These are phyloP conservation scores for Semotilus atromaculatus DNA, from an alignment of 2,797 vertebrate species.

Conservation along the genomic window DNA sequence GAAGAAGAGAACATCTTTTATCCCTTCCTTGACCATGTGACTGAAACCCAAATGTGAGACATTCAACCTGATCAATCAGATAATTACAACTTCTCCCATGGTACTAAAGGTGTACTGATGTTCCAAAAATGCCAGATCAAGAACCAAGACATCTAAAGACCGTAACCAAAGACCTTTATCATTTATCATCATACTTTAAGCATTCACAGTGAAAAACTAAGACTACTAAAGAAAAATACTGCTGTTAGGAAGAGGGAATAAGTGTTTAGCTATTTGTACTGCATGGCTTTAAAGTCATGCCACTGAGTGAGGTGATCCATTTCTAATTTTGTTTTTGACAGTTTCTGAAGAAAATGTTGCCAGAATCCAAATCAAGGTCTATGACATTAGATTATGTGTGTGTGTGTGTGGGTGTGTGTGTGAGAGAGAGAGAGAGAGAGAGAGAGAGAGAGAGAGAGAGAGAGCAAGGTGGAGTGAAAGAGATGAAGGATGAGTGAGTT, in stretches of 20 bases:
- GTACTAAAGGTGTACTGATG: background rate
- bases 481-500: slow-evolving; percentile 24
- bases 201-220: background rate
- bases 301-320: background rate
- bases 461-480: background rate
- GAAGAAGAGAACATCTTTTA: too few species aligned
- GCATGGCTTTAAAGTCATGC: background rate
- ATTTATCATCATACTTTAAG: background rate
- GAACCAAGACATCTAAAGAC: background rate
- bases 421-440: too few species aligned
- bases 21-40: too few species aligned
- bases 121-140: background rate
- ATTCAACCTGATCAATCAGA: too few species aligned
- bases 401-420: background rate
- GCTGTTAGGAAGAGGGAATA: background rate
- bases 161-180: background rate
- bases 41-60: too few species aligned
- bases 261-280: background rate
- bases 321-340: too few species aligned
- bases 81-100: too few species aligned
- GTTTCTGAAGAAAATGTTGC: slow-evolving; percentile 1
- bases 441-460: too few species aligned
- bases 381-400: too few species aligned
- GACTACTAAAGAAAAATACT: background rate
- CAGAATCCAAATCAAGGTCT: too few species aligned